Conservation (phyloP, 2,113 vertebrate species). For the Alces alces region DNA sequence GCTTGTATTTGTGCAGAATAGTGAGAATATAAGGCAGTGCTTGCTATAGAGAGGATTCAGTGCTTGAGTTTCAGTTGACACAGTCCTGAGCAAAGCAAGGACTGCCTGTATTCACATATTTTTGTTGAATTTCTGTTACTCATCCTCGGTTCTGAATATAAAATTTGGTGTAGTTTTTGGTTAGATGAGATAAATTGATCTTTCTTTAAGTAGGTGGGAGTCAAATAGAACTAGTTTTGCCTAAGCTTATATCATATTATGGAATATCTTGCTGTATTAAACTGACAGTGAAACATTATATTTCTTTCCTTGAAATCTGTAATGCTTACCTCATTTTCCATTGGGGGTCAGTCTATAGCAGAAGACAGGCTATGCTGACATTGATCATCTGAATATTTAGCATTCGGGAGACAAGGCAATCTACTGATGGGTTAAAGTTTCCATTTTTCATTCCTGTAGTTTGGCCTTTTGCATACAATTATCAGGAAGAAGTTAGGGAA, state of each 20-base stretch:
- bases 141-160: neutral
- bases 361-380: neutral
- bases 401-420: neutral
- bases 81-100: fast-evolving
- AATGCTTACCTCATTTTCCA: neutral
- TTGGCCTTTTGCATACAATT: neutral
- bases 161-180: neutral
- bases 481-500: neutral
- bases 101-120: neutral
- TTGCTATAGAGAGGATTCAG: neutral
- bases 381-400: neutral
- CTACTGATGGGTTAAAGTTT: neutral
- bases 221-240: neutral
- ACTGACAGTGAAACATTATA: neutral
- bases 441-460: neutral
- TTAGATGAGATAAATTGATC: neutral
- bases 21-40: neutral
- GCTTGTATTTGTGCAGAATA: neutral
- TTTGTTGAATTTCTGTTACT: neutral
- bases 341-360: neutral
- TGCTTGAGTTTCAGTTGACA: neutral
- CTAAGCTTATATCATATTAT: neutral
- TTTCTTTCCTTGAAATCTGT: neutral
- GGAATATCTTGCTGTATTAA: neutral
- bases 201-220: neutral